Evolutionary conservation across 1,140 invertebrate species (phyloP), one percentile per base, ranked within the genome.

Genomic region (Cephus cinctus): DNA sequence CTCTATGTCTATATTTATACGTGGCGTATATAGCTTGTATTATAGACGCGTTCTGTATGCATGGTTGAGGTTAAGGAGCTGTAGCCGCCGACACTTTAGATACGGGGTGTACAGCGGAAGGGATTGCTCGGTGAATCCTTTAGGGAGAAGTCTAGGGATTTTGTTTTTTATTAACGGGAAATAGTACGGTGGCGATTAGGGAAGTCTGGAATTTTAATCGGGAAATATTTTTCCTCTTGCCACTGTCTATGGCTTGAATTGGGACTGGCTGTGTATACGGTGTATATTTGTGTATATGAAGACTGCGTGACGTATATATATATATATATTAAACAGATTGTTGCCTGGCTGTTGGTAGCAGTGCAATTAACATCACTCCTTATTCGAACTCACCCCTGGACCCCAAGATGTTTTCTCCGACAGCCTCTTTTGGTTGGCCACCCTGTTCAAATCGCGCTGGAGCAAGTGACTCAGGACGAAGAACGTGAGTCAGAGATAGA

Each of bases 321-420:
- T 27, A n/a, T 27, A n/a, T 27, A n/a, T 35, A 16, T 35, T 35
- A 14, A 2, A 16, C 12, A 16, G 18, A 35, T 14, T 35, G 18
- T 35, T 35, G 12, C 12, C 18, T 35, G 18, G 34, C 5, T 12
- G 18, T 8, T 35, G 12, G 12, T 35, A n/a, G 25, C 57, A 36
- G 56, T 48, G 58, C 62, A 65, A 65, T 65, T 65, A 65, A 57
- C 60, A 60, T 57, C 56, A 55, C 60, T 63, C 59, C 42, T 34
- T 43, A 43, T 46, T 59, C 49, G 54, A 60, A 56, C 58, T 53
- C 55, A 50, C 53, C 22, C n/a, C n/a, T n/a, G n/a, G n/a, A n/a
- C n/a, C n/a, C n/a, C n/a, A n/a, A n/a, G n/a, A n/a, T n/a, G n/a
- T n/a, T n/a, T n/a, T n/a, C n/a, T n/a, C n/a, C n/a, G n/a, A n/a